Conservation (phyloP, 2,888 invertebrate species). For the Metalampra italica region DNA sequence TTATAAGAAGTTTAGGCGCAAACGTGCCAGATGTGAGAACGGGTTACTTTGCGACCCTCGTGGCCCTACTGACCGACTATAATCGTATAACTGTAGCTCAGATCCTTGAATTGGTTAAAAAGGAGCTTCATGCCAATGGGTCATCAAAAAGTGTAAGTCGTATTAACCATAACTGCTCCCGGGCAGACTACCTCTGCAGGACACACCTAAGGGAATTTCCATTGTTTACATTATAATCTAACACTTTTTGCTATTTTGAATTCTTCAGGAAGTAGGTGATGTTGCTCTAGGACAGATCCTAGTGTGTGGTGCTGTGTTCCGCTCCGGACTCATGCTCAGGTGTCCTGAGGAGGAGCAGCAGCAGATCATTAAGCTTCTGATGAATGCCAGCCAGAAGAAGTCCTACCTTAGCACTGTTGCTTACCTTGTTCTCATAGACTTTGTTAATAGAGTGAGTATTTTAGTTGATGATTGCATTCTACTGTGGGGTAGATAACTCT, state of each 20-base stretch:
- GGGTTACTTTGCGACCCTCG: slow-evolving; percentile 84
- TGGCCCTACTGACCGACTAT: slow-evolving; percentile 76
- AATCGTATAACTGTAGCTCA: slow-evolving; percentile 68
- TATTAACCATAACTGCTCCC: background rate
- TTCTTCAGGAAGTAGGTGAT: slow-evolving; percentile 84
- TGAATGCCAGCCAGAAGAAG: slow-evolving; percentile 79
- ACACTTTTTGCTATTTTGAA: too few species aligned
- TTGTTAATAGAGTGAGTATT: slow-evolving; percentile 72
- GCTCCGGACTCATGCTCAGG: slow-evolving; percentile 78
- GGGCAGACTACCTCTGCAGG: too few species aligned
- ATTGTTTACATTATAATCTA: too few species aligned
- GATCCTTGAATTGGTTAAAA: slow-evolving; percentile 79
- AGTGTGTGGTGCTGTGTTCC: slow-evolving; percentile 83
- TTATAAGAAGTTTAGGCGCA: slow-evolving; percentile 86
- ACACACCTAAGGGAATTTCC: too few species aligned
- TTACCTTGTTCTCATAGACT: slow-evolving; percentile 79
- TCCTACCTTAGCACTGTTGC: slow-evolving; percentile 80
- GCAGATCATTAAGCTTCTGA: slow-evolving; percentile 49
- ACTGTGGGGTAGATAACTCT: too few species aligned
- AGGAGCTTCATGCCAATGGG: slow-evolving; percentile 81
- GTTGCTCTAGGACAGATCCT: slow-evolving; percentile 84
- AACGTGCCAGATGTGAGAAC: slow-evolving; percentile 80
- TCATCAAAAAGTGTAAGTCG: slow-evolving; percentile 82
- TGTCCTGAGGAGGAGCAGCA: slow-evolving; percentile 68
- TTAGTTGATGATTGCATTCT: slow-evolving; percentile 6